Percentiles rank a stretch among this genome's conserved stretches.
Conservation (phyloP, 2,888 invertebrate genomes). For the Portevinia maculata region DNA sequence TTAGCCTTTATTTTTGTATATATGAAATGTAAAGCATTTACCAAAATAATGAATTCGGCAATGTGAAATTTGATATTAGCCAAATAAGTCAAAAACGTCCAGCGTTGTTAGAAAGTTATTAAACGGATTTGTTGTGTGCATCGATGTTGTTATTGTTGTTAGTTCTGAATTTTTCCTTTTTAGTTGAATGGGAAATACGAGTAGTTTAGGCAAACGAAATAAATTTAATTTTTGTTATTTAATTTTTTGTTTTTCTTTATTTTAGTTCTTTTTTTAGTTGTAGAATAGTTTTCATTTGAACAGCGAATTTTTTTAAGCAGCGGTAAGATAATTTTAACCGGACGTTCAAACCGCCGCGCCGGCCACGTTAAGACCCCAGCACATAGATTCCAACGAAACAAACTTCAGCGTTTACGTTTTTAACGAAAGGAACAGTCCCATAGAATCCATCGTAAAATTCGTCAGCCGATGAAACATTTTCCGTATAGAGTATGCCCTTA, state of each 20-base stretch:
- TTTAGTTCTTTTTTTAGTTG: not conserved
- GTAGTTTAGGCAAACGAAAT: not conserved
- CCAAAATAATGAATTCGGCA: conserved; percentile 16
- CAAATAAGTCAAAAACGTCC: conserved; percentile 42
- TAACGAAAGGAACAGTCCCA: no score
- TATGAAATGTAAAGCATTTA: conserved; percentile 24
- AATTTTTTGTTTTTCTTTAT: not conserved
- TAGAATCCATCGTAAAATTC: no score
- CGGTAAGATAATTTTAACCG: no score
- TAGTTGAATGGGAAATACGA: no score
- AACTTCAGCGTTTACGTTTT: no score
- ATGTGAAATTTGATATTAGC: conserved; percentile 24
- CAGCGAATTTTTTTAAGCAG: no score
- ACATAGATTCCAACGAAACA: no score
- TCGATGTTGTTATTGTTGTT: conserved; percentile 24
- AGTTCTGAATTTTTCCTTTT: no score
- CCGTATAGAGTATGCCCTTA: no score
- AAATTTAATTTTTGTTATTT: not conserved
- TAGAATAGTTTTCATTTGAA: not conserved
- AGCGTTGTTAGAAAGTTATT: conserved; percentile 31
- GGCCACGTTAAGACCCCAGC: no score
- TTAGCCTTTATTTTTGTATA: conserved; percentile 26
- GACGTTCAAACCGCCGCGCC: no score
- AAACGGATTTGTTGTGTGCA: conserved; percentile 19
- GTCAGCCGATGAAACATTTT: no score